Percentiles rank a stretch among this genome's conserved stretches.
Conservation (phyloP, 2,113 vertebrate genomes). For the Sturnira hondurensis region DNA sequence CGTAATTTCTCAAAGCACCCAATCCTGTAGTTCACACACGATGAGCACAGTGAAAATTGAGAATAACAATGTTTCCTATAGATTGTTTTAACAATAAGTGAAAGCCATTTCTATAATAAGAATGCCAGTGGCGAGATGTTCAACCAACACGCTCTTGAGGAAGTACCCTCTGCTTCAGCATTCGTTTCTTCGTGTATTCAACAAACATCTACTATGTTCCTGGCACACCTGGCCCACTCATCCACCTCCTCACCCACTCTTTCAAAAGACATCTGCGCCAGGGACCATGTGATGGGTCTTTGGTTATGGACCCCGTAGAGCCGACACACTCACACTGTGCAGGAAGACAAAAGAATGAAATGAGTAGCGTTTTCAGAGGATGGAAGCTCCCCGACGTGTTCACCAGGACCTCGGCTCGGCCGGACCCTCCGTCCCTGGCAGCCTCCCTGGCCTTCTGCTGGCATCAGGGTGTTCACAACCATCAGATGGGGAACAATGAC, state of each 20-base stretch:
- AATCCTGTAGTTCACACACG: background rate
- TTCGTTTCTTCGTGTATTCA: background rate
- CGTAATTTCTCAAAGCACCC: background rate
- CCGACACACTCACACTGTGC: background rate
- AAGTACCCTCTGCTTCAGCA: background rate
- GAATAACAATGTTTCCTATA: background rate
- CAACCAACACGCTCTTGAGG: background rate
- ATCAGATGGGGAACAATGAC: background rate
- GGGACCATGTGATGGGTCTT: rapidly evolving
- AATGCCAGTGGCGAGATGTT: background rate
- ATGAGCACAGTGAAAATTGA: background rate
- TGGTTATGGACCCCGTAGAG: background rate
- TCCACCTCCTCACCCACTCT: background rate
- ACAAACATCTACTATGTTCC: background rate
- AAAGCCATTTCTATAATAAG: background rate
- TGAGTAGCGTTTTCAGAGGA: background rate
- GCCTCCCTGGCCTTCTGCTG: background rate
- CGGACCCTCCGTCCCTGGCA: rapidly evolving
- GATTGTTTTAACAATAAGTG: background rate
- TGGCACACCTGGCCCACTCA: background rate
- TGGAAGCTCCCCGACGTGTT: background rate
- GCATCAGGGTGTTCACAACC: background rate
- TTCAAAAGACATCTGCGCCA: background rate
- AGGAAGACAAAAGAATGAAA: background rate
- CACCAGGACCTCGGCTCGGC: background rate